A percentile compares a stretch with the other conserved stretches of the same genome.
These are phyloP conservation scores for Octonoba sinensis DNA, from an alignment of 2,888 invertebrate species.

Conservation along the genomic window DNA sequence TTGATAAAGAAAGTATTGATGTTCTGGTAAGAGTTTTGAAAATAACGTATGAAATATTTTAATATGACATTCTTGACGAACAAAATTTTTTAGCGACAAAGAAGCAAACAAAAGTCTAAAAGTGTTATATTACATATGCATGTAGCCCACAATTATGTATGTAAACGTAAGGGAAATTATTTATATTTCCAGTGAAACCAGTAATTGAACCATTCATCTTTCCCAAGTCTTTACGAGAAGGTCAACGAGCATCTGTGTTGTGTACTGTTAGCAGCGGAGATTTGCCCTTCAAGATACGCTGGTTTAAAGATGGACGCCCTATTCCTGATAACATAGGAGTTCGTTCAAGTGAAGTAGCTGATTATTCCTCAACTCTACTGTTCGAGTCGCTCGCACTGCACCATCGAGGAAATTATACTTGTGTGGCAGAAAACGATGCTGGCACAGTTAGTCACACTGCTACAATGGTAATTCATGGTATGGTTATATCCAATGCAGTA, in stretches of 20 bases:
- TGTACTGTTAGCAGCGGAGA: constrained; percentile 71
- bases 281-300: constrained; percentile 65
- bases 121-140: too few species aligned
- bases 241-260: constrained; percentile 71
- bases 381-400: constrained; percentile 69
- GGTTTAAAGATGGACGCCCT: constrained; percentile 65
- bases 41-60: too few species aligned
- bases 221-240: constrained; percentile 72
- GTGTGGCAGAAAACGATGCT: constrained; percentile 69
- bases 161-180: too few species aligned
- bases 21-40: too few species aligned
- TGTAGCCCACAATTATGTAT: too few species aligned
- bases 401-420: constrained; percentile 70
- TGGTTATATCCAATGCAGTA: constrained; percentile 57
- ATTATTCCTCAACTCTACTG: constrained; percentile 70
- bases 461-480: constrained; percentile 67
- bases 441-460: constrained; percentile 70
- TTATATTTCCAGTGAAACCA: constrained; percentile 73
- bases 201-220: constrained; percentile 75
- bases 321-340: constrained; percentile 52
- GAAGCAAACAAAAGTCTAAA: too few species aligned
- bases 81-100: too few species aligned
- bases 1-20: too few species aligned
- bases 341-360: constrained; percentile 66
- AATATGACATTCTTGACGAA: too few species aligned